Evolutionary conservation across 2,888 invertebrate genomes (phyloP).

Genomic region (Adelphocoris suturalis): DNA sequence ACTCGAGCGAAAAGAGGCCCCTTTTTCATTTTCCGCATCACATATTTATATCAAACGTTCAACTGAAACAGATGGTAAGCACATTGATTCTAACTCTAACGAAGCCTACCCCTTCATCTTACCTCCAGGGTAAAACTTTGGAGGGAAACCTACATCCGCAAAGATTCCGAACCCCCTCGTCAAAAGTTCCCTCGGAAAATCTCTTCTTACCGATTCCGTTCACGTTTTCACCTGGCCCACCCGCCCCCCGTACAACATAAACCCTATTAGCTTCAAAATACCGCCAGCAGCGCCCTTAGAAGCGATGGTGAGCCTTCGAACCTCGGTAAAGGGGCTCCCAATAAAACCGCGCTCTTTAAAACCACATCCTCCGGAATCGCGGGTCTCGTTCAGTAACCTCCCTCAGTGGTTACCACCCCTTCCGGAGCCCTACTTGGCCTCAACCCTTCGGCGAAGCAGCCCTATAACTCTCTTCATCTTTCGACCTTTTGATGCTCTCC

Average conservation of each 20-base stretch:
- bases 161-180: not conserved
- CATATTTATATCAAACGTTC: too few relatives aligned
- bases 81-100: too few relatives aligned
- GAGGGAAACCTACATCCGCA: not conserved
- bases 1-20: too few relatives aligned
- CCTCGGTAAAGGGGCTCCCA: not conserved
- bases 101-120: not conserved
- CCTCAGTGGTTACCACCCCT: not conserved
- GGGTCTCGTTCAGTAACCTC: not conserved
- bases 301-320: not conserved
- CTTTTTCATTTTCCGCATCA: too few relatives aligned
- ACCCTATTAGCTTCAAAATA: conserved; percentile 46
- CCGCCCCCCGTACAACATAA: conserved; percentile 9
- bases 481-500: not conserved
- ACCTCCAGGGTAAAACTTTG: not conserved
- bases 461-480: not conserved
- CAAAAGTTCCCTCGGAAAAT: conserved; percentile 8
- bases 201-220: conserved; percentile 37
- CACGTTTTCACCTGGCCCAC: conserved; percentile 16
- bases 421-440: not conserved
- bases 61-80: too few relatives aligned
- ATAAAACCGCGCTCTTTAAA: conserved; percentile 38
- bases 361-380: conserved; percentile 45
- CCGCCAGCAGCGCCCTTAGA: conserved; percentile 24
- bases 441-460: not conserved